Evolutionary conservation across 2,797 vertebrate genomes (phyloP).

Genomic region (Chelidonichthys spinosus): DNA sequence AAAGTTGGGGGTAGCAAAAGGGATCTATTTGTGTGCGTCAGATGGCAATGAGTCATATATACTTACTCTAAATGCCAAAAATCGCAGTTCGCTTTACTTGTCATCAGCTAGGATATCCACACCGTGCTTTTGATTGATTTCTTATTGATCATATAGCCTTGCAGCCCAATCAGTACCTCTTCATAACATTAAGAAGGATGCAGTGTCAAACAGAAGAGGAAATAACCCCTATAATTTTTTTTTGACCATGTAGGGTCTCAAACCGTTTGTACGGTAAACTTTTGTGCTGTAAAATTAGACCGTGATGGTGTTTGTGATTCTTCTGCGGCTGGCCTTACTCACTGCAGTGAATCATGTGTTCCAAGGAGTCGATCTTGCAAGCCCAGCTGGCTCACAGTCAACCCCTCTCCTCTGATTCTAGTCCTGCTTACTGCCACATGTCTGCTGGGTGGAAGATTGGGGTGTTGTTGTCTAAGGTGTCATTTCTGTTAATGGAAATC

Average conservation of each 20-base stretch:
- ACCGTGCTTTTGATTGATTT: conserved; percentile 30
- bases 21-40: neutral
- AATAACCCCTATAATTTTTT: conserved; percentile 37
- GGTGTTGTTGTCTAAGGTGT: conserved; percentile 60
- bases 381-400: conserved; percentile 61
- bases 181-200: neutral
- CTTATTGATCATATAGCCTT: conserved; percentile 42
- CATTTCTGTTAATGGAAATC: conserved; percentile 66
- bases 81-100: neutral
- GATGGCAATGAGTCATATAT: neutral
- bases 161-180: neutral
- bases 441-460: conserved; percentile 48
- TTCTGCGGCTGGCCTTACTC: conserved; percentile 69
- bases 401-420: conserved; percentile 42
- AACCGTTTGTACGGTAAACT: conserved; percentile 55
- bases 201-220: conserved; percentile 15
- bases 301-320: conserved; percentile 76
- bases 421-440: conserved; percentile 61
- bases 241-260: conserved; percentile 72
- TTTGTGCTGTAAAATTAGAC: conserved; percentile 72
- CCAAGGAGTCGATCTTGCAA: conserved; percentile 65
- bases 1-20: neutral
- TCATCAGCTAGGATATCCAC: neutral
- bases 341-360: conserved; percentile 77
- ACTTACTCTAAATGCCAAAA: neutral